Evolutionary conservation across 2,113 vertebrate species (phyloP).

Genomic region (Hippocampus barbouri): DNA sequence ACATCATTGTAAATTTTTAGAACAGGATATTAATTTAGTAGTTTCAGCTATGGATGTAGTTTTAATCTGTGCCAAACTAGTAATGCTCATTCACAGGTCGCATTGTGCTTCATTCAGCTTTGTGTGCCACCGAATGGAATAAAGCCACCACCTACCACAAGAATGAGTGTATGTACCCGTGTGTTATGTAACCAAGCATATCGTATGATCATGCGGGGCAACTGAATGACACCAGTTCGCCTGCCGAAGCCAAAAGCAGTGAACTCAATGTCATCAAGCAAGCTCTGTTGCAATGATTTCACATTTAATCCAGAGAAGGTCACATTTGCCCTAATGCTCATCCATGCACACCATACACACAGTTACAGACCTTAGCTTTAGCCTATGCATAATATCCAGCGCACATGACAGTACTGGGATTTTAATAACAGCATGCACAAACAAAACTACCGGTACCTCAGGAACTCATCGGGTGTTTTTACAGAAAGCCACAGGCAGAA

Average conservation of each 20-base stretch:
- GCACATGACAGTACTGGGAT: no score
- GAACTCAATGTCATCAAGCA: neutral
- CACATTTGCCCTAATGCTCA: neutral
- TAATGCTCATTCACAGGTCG: neutral
- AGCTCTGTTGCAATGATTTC: neutral
- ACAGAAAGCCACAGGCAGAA: neutral
- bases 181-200: constrained; percentile 26
- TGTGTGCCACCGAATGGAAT: constrained; percentile 41
- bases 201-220: constrained; percentile 11
- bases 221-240: neutral
- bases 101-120: neutral
- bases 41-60: neutral
- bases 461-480: neutral
- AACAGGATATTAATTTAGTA: neutral
- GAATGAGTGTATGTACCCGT: neutral
- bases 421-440: neutral
- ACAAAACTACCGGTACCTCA: neutral
- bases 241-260: neutral
- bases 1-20: neutral
- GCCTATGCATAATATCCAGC: no score
- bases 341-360: no score
- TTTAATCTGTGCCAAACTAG: neutral
- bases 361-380: no score
- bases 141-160: neutral
- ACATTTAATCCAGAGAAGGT: neutral